Percentiles rank a stretch among this genome's conserved stretches.
These are phyloP conservation scores for Brachyopa scutellaris DNA, from an alignment of 2,888 invertebrate species.

Conservation along the genomic window DNA sequence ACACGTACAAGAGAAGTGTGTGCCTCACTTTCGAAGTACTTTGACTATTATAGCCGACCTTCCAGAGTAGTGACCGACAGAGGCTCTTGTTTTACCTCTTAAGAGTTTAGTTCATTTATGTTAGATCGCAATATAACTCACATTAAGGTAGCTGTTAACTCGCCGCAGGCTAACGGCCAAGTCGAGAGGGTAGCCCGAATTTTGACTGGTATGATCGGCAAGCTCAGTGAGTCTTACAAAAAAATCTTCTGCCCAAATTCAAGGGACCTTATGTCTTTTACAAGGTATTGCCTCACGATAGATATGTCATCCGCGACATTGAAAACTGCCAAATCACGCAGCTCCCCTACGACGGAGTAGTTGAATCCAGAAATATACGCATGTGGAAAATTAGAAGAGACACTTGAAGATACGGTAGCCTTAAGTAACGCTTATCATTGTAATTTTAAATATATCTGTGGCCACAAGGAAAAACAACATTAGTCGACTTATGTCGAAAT, in stretches of 20 bases:
- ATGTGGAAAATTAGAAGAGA: background rate
- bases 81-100: constrained; percentile 25
- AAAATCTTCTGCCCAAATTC: constrained; percentile 7
- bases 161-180: background rate
- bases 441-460: too few relatives aligned
- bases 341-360: constrained; percentile 57
- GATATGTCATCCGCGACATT: constrained; percentile 74
- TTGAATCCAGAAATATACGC: background rate
- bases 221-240: constrained; percentile 20
- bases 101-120: constrained; percentile 50
- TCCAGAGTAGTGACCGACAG: constrained; percentile 23
- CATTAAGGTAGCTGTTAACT: constrained; percentile 61
- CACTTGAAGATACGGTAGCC: background rate
- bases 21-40: background rate
- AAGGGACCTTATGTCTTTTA: constrained; percentile 58
- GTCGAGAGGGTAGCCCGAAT: constrained; percentile 58
- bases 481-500: too few relatives aligned
- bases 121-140: constrained; percentile 70
- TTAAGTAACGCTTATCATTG: background rate
- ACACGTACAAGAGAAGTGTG: constrained; percentile 5
- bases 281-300: constrained; percentile 73
- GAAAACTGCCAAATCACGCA: constrained; percentile 74
- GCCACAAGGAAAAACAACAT: too few relatives aligned
- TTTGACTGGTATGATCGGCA: constrained; percentile 1
- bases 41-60: constrained; percentile 34